phyloP scores from a whole-genome alignment of 2,113 vertebrate genomes.

The Phaethon lepturus region DNA sequence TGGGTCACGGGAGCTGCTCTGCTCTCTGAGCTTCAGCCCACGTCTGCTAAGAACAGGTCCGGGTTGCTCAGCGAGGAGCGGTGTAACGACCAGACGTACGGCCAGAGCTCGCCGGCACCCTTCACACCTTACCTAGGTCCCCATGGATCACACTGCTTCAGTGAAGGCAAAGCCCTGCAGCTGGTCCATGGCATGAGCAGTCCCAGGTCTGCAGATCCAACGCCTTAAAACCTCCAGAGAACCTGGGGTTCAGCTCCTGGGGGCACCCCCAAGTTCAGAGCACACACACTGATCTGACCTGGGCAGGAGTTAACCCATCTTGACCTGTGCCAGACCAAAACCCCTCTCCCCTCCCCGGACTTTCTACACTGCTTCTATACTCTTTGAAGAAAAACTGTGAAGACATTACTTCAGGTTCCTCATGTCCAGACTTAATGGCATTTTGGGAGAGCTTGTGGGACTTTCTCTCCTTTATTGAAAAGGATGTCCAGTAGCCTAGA shows the following conservation, averaged over 20 bases:
- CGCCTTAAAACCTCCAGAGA: neutral
- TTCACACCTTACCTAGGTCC: neutral
- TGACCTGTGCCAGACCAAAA: neutral
- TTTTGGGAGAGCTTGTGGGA: neutral
- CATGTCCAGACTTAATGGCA: neutral
- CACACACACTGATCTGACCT: neutral
- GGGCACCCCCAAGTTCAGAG: neutral
- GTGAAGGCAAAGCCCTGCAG: neutral
- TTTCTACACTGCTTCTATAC: neutral
- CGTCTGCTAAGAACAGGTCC: neutral
- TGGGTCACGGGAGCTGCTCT: neutral
- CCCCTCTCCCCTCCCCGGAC: too few species aligned
- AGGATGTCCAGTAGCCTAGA: neutral
- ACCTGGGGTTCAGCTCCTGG: neutral
- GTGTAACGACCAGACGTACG: fast-evolving
- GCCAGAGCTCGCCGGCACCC: neutral
- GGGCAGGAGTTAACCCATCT: neutral
- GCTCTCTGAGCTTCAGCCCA: neutral
- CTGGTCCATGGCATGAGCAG: too few species aligned
- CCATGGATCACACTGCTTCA: neutral
- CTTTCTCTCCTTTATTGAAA: neutral
- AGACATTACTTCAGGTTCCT: neutral
- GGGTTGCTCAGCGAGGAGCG: neutral
- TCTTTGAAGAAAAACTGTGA: neutral
- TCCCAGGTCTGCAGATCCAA: neutral